These are phyloP conservation scores for Diadema setosum DNA, from an alignment of 35 echinoderm and acorn worm genomes.

Conservation along the genomic window DNA sequence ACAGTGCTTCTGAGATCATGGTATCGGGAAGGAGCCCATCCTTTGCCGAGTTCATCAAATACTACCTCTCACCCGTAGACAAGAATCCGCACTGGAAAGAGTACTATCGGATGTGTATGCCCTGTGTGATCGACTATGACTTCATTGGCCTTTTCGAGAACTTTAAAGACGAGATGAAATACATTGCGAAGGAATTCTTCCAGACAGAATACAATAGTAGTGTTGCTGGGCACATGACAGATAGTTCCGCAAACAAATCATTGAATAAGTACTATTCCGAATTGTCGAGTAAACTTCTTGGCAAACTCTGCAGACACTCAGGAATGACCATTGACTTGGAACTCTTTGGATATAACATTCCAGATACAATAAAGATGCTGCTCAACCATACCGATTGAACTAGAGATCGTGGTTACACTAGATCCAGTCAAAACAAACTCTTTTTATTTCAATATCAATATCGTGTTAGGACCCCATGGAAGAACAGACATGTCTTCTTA, in stretches of 20 bases:
- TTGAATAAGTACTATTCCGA: neutral
- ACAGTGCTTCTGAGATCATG: neutral
- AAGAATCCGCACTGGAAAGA: conserved; percentile 13
- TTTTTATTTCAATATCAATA: neutral
- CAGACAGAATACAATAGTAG: too few relatives aligned
- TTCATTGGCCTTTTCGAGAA: conserved; percentile 39
- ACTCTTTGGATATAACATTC: neutral
- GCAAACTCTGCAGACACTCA: neutral
- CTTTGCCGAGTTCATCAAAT: neutral
- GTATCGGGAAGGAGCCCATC: neutral
- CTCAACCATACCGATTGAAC: too few relatives aligned
- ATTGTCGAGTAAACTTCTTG: neutral
- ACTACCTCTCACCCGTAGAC: neutral
- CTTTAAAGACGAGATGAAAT: neutral
- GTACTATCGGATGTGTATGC: conserved; percentile 3
- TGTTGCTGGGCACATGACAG: neutral
- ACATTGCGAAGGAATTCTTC: too few relatives aligned
- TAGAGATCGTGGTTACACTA: too few relatives aligned
- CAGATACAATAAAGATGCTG: neutral
- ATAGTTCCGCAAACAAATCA: neutral
- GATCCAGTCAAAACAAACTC: neutral
- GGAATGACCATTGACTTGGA: neutral
- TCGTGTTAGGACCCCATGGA: neutral
- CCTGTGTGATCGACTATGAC: conserved; percentile 24
- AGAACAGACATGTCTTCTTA: neutral